Evolutionary conservation across 2,797 vertebrate genomes (phyloP).

Genomic region (Sebastes cheni): DNA sequence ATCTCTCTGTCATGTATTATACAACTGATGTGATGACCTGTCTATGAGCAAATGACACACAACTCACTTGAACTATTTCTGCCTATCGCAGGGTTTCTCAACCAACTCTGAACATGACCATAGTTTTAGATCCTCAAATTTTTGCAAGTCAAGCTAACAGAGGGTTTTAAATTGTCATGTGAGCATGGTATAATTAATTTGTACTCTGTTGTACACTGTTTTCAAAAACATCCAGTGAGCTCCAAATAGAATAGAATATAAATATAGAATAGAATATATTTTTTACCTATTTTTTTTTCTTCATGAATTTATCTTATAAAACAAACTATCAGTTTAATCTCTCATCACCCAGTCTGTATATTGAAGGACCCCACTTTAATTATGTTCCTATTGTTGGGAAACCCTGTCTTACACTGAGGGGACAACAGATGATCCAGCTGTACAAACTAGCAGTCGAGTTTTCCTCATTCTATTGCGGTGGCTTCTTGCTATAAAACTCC

Average conservation of each 20-base stretch:
- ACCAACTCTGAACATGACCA: not conserved
- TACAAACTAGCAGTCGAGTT: not conserved
- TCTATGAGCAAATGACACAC: not conserved
- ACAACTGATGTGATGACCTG: not conserved
- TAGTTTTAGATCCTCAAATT: constrained; percentile 4
- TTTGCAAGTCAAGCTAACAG: not conserved
- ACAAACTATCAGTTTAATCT: not conserved
- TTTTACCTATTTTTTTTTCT: constrained; percentile 7
- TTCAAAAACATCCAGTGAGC: not conserved
- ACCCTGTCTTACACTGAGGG: not conserved
- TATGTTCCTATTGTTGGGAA: not conserved
- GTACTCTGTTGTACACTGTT: not conserved
- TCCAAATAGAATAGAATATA: not conserved
- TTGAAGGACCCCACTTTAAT: not conserved
- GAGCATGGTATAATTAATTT: not conserved
- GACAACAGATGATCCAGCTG: not conserved
- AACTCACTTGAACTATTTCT: not conserved
- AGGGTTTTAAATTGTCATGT: not conserved
- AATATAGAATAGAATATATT: not conserved
- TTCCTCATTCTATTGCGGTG: constrained; percentile 23
- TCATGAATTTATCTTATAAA: not conserved
- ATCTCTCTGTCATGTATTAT: constrained; percentile 7
- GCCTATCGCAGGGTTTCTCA: not conserved
- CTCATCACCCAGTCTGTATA: not conserved
- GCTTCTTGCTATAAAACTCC: not conserved